Evolutionary conservation across 2,113 vertebrate species (phyloP).

Genomic region (Lamprotornis superbus): DNA sequence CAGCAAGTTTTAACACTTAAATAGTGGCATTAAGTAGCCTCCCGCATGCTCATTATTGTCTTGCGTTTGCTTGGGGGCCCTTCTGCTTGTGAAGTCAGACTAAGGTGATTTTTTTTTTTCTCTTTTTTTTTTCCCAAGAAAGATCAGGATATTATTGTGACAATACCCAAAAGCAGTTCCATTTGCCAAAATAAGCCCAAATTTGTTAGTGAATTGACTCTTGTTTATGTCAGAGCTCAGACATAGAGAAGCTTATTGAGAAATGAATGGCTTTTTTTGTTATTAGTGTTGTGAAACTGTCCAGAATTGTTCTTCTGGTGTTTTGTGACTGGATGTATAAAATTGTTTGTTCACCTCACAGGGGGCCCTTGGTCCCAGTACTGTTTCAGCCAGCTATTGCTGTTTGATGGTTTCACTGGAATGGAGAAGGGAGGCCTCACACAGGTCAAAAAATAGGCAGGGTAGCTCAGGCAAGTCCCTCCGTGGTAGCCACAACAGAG

Average conservation of each 20-base stretch:
- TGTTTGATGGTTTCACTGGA: conserved; percentile 35
- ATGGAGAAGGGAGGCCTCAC: background rate
- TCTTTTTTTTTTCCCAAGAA: background rate
- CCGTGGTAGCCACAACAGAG: background rate
- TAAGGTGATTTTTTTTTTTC: background rate
- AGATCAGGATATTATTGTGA: background rate
- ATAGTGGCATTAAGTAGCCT: conserved; percentile 34
- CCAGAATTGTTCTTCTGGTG: conserved; percentile 51
- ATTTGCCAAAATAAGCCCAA: conserved; percentile 38
- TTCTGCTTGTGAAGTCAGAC: conserved; percentile 26
- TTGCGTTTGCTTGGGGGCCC: background rate
- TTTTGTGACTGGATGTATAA: conserved; percentile 57
- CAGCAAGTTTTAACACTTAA: conserved; percentile 9
- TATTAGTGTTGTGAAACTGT: conserved; percentile 54
- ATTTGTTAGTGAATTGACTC: conserved; percentile 10
- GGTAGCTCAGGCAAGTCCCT: background rate
- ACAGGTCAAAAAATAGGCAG: background rate
- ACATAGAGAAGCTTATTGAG: conserved; percentile 27
- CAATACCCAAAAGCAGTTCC: conserved; percentile 16
- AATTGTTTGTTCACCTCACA: conserved; percentile 36
- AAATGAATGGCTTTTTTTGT: conserved; percentile 24
- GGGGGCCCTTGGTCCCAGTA: background rate
- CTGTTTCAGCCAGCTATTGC: conserved; percentile 11
- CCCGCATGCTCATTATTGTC: conserved; percentile 31
- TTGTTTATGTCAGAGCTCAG: conserved; percentile 22